Evolutionary conservation across 2,888 invertebrate species (phyloP), one percentile per base, ranked within the genome.

Genomic region (Nomada flava): DNA sequence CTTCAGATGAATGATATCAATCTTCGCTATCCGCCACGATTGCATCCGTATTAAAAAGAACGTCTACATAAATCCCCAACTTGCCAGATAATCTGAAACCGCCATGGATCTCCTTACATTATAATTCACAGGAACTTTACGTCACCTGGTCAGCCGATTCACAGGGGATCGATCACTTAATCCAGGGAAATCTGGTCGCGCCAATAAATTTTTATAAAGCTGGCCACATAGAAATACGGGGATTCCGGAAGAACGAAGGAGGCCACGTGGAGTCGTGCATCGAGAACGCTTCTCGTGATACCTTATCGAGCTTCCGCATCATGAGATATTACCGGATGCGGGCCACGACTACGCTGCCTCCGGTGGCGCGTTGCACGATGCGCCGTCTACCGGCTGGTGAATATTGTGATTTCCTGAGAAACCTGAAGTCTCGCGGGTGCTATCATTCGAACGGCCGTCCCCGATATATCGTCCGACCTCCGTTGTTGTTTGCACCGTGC

Each of bases 391-490:
- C 55, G 47, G 59, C 72, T 74, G 75, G 72, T 84, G 88, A 85
- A 86, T 84, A 89, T 87, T 82, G 87, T 86, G 91, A 91, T 91
- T 91, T 91, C 84, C 89, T 87, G 87, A 89, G 91, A 88, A 89
- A 88, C 87, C 82, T 78, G 76, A 83, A 86, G 83, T 90, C 92
- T 91, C 91, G 57, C 65, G 91, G 90, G 92, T 84, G 85, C 89
- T 86, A 89, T 92, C 90, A 82, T 88, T 89, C 89, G 88, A 83
- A 86, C 83, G 79, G 75, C 75, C 76, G 79, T 83, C 72, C 88
- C 76, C 86, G 86, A 91, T 90, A 85, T 87, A 89, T 91, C 72
- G 42, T 82, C 50, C 68, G 82, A 79, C 82, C 65, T 26, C 74
- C 75, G 81, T 76, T 11, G 82, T 83, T 79, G 87, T 87, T 87